These are phyloP conservation scores for Dasyornis broadbenti DNA, from an alignment of 2,113 vertebrate genomes.

Conservation along the genomic window DNA sequence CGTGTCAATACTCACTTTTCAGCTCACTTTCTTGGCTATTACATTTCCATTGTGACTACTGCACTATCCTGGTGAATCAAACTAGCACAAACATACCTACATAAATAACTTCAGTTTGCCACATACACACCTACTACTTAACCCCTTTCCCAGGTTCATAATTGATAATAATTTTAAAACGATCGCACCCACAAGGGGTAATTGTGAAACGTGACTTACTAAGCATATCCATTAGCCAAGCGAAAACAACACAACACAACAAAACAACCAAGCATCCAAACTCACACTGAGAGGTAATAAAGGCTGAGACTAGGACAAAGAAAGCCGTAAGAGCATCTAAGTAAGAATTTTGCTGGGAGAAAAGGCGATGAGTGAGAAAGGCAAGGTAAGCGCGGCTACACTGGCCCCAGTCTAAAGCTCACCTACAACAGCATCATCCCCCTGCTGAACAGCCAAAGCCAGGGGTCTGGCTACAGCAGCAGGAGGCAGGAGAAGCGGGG, in stretches of 20 bases:
- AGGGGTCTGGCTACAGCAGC: rapidly evolving
- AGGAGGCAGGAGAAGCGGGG: neutral
- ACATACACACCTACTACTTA: neutral
- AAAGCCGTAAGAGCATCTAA: rapidly evolving
- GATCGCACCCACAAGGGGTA: neutral
- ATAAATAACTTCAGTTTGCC: neutral
- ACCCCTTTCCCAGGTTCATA: neutral
- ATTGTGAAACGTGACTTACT: neutral
- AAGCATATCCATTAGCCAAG: neutral
- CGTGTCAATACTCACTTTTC: rapidly evolving
- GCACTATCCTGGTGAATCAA: neutral
- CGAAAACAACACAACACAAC: neutral
- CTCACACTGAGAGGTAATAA: neutral
- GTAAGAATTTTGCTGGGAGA: neutral
- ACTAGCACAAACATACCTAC: neutral
- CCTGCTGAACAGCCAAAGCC: rapidly evolving
- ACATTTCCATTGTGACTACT: neutral
- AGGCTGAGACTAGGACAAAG: neutral
- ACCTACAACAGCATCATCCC: rapidly evolving
- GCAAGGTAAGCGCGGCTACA: rapidly evolving
- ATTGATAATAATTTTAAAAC: neutral
- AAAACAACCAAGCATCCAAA: neutral
- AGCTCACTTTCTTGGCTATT: neutral
- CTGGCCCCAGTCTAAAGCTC: rapidly evolving
- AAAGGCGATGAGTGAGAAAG: neutral